phyloP scores from a whole-genome alignment of 2,113 vertebrate species.

The Oncorhynchus tshawytscha region DNA sequence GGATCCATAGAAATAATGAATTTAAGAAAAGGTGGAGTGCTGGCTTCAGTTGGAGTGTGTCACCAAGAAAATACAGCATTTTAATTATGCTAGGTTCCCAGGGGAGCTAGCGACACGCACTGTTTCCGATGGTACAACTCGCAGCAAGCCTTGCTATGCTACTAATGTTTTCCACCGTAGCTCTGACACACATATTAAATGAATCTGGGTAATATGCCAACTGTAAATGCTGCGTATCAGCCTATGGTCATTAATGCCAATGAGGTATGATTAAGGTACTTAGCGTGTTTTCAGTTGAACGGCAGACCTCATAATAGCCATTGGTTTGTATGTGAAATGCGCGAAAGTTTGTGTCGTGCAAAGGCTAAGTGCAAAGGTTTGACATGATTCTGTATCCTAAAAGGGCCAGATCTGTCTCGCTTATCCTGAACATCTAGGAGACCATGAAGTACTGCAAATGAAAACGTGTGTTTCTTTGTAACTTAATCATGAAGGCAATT shows the following conservation, averaged over 20 bases:
- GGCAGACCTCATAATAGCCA: conserved; percentile 20
- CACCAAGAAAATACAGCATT: conserved; percentile 55
- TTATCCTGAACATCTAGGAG: not conserved
- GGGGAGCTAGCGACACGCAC: conserved; percentile 42
- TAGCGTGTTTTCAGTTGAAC: conserved; percentile 37
- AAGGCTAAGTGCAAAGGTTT: not conserved
- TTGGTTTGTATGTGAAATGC: not conserved
- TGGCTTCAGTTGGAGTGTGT: conserved; percentile 43
- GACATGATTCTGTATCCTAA: not conserved
- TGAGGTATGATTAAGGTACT: conserved; percentile 40
- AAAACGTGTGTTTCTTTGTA: not conserved
- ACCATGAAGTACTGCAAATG: not conserved
- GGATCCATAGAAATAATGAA: conserved; percentile 72
- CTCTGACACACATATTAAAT: conserved; percentile 51
- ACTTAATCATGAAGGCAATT: conserved; percentile 1
- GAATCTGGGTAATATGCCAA: conserved; percentile 46
- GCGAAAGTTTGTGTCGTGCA: not conserved
- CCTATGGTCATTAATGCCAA: conserved; percentile 50
- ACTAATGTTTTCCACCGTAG: conserved; percentile 50
- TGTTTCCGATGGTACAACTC: conserved; percentile 42
- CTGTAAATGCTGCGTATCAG: conserved; percentile 50
- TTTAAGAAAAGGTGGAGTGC: conserved; percentile 50
- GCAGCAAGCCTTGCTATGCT: conserved; percentile 42
- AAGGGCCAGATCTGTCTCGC: not conserved
- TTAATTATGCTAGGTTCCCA: conserved; percentile 57